Conservation (phyloP, 2,797 vertebrate genomes). For the Sciaenops ocellatus region DNA sequence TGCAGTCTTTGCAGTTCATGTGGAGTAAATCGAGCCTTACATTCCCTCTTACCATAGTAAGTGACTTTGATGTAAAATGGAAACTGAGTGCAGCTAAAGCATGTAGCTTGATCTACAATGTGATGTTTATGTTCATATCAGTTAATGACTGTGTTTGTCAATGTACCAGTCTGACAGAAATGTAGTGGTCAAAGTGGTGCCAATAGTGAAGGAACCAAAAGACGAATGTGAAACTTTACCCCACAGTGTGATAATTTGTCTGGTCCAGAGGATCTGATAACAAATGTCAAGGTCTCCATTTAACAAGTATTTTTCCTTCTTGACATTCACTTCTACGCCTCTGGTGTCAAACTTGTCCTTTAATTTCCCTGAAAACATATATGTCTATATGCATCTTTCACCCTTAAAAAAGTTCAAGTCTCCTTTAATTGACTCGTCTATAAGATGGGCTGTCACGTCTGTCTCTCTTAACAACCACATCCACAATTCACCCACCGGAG, state of each 20-base stretch:
- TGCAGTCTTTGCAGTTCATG: not conserved
- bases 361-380: constrained; percentile 57
- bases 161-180: not conserved
- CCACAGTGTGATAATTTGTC: constrained; percentile 16
- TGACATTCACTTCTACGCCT: constrained; percentile 33
- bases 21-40: not conserved
- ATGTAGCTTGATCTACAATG: not conserved
- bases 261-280: constrained; percentile 21
- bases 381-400: constrained; percentile 52
- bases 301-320: constrained; percentile 49
- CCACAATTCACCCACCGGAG: constrained; percentile 59
- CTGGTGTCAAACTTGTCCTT: constrained; percentile 60
- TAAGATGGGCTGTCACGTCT: constrained; percentile 66
- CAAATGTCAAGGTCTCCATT: constrained; percentile 34
- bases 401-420: constrained; percentile 65
- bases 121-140: not conserved
- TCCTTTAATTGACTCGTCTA: constrained; percentile 77
- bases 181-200: not conserved
- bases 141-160: not conserved
- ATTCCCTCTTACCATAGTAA: not conserved
- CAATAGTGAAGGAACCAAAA: constrained; percentile 1
- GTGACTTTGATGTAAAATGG: not conserved
- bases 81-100: not conserved
- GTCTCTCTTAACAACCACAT: constrained; percentile 70
- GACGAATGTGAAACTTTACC: constrained; percentile 22